phyloP scores from a whole-genome alignment of 2,797 vertebrate species.

The Echeneis naucrates region DNA sequence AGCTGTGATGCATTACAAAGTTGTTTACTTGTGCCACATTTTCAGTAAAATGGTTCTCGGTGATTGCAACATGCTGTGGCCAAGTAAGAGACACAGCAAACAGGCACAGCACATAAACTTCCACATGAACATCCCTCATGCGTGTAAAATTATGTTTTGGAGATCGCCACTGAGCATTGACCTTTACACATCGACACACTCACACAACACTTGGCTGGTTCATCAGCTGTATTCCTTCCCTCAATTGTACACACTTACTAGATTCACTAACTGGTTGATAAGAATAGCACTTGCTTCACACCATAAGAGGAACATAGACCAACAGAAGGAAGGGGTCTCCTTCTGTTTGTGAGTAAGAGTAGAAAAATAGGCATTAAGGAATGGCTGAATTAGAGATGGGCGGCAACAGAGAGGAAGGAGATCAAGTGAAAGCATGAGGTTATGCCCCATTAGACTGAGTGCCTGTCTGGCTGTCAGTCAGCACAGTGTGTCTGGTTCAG shows the following conservation, averaged over 20 bases:
- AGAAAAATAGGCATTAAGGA: conserved; percentile 10
- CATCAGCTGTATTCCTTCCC: conserved; percentile 12
- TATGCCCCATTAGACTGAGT: conserved; percentile 55
- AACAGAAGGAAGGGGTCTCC: conserved; percentile 8
- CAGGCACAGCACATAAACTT: not conserved
- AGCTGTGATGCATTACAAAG: not conserved
- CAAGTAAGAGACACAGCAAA: conserved; percentile 11
- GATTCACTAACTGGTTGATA: conserved; percentile 10
- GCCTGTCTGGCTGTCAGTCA: conserved; percentile 63
- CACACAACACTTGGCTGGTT: conserved; percentile 14
- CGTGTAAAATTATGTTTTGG: conserved; percentile 29
- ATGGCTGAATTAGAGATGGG: conserved; percentile 18
- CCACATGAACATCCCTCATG: conserved; percentile 21
- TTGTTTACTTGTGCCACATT: conserved; percentile 17
- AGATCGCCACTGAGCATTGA: not conserved
- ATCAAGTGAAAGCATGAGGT: conserved; percentile 51
- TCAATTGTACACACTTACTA: not conserved
- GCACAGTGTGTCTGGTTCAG: conserved; percentile 49
- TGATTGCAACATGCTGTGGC: not conserved
- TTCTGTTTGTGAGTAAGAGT: conserved; percentile 4
- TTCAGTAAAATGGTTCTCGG: conserved; percentile 12
- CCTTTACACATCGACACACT: conserved; percentile 28
- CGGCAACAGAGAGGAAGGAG: not conserved
- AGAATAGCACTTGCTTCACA: conserved; percentile 6
- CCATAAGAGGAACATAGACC: not conserved